A percentile compares a stretch with the other conserved stretches of the same genome.
phyloP scores from a whole-genome alignment of 2,113 vertebrate genomes.

The Seriola quinqueradiata region DNA sequence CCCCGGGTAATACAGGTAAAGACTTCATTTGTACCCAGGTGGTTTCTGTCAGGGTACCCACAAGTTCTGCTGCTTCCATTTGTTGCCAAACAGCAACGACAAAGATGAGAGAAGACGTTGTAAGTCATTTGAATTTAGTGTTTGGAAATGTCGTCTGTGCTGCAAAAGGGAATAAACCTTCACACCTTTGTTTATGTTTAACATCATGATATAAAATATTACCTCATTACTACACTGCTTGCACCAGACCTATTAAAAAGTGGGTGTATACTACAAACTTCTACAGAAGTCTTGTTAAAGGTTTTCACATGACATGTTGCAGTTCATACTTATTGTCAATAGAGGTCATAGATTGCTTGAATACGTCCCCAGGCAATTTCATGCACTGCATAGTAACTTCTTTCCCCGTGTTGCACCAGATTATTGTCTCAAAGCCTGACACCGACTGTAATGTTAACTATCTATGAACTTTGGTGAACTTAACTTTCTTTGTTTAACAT shows the following conservation, averaged over 20 bases:
- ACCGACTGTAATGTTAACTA: no score
- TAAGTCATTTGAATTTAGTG: not conserved
- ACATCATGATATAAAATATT: no score
- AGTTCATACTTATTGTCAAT: slow-evolving; percentile 36
- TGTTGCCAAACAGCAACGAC: not conserved
- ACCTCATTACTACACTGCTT: no score
- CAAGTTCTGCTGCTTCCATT: not conserved
- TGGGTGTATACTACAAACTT: no score
- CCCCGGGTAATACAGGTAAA: no score
- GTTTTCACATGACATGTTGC: not conserved
- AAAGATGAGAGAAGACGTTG: not conserved
- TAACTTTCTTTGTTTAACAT: no score
- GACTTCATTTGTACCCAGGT: no score
- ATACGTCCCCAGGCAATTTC: not conserved
- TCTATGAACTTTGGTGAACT: not conserved
- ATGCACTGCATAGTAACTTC: not conserved
- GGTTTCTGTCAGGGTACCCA: no score
- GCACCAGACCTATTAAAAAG: no score
- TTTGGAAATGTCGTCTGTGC: not conserved
- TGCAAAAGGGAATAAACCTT: no score
- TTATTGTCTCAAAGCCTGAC: not conserved
- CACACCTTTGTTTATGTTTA: no score
- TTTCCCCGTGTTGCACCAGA: not conserved
- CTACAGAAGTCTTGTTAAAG: not conserved
- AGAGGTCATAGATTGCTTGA: slow-evolving; percentile 39